Evolutionary conservation across 2,113 vertebrate genomes (phyloP), one percentile per base, ranked within the genome.

Genomic region (Coturnix japonica): DNA sequence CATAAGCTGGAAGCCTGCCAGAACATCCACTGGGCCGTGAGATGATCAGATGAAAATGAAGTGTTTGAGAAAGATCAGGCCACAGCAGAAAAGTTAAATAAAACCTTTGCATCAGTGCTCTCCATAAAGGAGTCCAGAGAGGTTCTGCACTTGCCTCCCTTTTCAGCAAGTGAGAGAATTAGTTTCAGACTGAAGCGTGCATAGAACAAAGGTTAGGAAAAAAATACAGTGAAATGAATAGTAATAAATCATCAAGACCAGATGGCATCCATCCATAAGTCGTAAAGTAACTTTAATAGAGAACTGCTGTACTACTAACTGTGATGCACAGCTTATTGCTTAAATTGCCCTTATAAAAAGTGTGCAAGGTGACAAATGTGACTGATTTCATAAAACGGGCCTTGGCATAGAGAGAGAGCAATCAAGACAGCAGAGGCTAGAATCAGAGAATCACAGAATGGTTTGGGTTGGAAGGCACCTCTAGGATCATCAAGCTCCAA

Each of bases 161-260:
- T 53, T 79, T 53, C 88, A 81, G 57, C 11, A 11, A 71, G 75
- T 2, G n/a, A 19, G 33, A 87, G 85, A 82, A 95, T 59, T 35
- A 44, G 60, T 71, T 94, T 82, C 85, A 73, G 37, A 79, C 44
- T 69, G 5, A 79, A 91, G 60, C 41, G 28, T 1, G 2, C 82
- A 51, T 39, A 63, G 64, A 87, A 80, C 31, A 80, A 20, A 19
- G n/a, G 76, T 77, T 49, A 77, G 35, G 69, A 90, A 77, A 70
- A 46, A 70, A 69, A 75, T 1, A 22, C 57, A 87, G 71, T 89
- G 70, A 92, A 95, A 92, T 94, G 81, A 94, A 94, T 76, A 90
- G 94, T 74, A 87, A 96, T 96, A 95, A 94, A 95, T 95, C 91
- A 94, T 65, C 56, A 83, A 80, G 91, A 95, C 75, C 90, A 96